Base-by-base conservation (phyloP, 2,888 invertebrate genomes). In the Anodontia alba region DNA sequence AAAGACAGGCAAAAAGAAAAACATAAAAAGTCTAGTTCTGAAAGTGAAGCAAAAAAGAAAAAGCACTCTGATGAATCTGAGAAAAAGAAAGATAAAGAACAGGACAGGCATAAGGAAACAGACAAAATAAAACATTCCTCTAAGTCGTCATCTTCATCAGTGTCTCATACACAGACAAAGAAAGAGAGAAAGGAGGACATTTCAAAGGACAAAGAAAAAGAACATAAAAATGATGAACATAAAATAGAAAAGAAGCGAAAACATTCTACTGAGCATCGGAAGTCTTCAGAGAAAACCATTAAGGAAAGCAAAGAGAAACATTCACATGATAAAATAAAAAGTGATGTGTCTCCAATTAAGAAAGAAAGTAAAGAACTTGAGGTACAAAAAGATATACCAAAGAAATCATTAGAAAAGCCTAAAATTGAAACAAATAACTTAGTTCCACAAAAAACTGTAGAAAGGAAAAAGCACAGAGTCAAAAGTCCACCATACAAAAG, bases 231-330 rank as follows among this genome's bases (percentile, higher is more conserved):
- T 51, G 73, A 81, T 29, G 67, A 23, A 38, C 68, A 54, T 29
- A 78, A 76, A 66, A 79, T 72, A 69, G 76, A 81, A 54, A 76
- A 57, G 42, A 78, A 81, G 71, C 70, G 36, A 54, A 72, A 68
- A 23, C 57, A 73, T 36, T 51, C 51, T 42, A 26, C 29, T 29
- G 79, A 76, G 33, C 76, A n/a, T 23, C 29, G 67, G 12, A 66
- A 74, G 43, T 67, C 46, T 17, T 43, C 33, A 36, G 73, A 76
- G 23, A 66, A 68, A 70, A 73, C 54, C 33, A 70, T 73, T 42
- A 46, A n/a, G 23, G 72, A 76, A 69, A 57, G 49, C 38, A 73
- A 73, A 49, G 69, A 46, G 2, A 78, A 69, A 36, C 73, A 69
- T 43, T 46, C 62, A 7, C 67, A 43, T 68, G 75, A 79, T 74